Evolutionary conservation across 2,113 vertebrate genomes (phyloP).

Genomic region (Thalassarche chlororhynchos): DNA sequence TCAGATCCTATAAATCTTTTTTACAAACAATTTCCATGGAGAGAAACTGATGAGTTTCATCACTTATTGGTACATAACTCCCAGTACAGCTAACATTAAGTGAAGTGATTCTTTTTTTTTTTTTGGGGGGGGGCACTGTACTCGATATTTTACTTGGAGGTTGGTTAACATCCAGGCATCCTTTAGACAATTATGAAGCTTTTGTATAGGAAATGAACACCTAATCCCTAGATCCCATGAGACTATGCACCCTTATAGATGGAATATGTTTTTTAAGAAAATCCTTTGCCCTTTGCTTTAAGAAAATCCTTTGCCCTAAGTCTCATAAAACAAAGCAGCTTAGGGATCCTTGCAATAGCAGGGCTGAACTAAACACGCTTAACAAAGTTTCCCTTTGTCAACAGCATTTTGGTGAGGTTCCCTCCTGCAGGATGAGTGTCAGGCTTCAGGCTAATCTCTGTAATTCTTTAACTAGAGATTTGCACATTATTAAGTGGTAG

Average conservation of each 20-base stretch:
- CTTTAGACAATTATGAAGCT: constrained; percentile 52
- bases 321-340: constrained; percentile 54
- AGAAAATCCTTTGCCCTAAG: constrained; percentile 38
- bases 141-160: not conserved
- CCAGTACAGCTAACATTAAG: not conserved
- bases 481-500: constrained; percentile 32
- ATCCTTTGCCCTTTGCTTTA: constrained; percentile 42
- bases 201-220: constrained; percentile 51
- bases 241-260: constrained; percentile 3
- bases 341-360: constrained; percentile 37
- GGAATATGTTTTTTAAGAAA: constrained; percentile 19
- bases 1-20: not conserved
- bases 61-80: not conserved
- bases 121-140: not conserved
- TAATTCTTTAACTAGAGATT: constrained; percentile 67
- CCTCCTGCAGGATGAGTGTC: constrained; percentile 59
- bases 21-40: not conserved
- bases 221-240: constrained; percentile 26
- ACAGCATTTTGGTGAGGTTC: constrained; percentile 30
- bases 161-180: constrained; percentile 47
- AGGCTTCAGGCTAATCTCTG: constrained; percentile 47
- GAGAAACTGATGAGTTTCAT: not conserved
- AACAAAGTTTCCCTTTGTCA: constrained; percentile 64
- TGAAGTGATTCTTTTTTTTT: not conserved
- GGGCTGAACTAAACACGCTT: constrained; percentile 22